A percentile compares a stretch with the other conserved stretches of the same genome.
These are phyloP conservation scores for Campylomormyrus numenius DNA, from an alignment of 2,113 vertebrate species.

Conservation along the genomic window DNA sequence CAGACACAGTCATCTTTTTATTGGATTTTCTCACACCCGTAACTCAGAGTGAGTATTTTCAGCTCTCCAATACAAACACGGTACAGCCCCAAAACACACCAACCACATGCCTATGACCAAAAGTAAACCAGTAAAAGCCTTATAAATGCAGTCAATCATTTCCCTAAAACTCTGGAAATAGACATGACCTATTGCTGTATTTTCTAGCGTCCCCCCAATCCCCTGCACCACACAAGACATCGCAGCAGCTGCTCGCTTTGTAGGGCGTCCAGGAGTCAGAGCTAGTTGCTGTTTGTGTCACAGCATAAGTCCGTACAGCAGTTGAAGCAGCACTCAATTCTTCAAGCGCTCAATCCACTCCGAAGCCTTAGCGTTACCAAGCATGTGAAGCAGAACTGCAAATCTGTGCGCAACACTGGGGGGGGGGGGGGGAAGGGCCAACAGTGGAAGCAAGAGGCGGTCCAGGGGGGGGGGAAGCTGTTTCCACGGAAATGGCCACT, in stretches of 20 bases:
- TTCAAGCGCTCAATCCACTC: not conserved
- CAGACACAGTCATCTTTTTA: not conserved
- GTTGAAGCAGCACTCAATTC: not conserved
- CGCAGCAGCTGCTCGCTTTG: not conserved
- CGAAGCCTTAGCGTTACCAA: not conserved
- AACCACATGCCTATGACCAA: not conserved
- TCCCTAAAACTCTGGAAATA: not conserved
- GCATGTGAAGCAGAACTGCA: not conserved
- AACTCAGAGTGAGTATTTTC: not conserved
- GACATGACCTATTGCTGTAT: not conserved
- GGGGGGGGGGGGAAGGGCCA: not conserved
- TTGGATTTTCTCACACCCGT: not conserved
- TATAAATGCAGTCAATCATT: not conserved
- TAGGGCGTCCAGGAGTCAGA: not conserved
- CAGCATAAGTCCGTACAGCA: not conserved
- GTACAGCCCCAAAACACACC: not conserved
- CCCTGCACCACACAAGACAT: not conserved
- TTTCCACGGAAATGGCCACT: too few relatives aligned
- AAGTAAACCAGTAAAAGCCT: not conserved
- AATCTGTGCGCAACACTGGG: not conserved
- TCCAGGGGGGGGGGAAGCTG: too few relatives aligned
- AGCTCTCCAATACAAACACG: not conserved
- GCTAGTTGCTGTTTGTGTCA: not conserved
- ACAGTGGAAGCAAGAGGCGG: too few relatives aligned
- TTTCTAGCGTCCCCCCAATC: not conserved